Conservation (phyloP, 1,140 invertebrate species). For the Stenopsyche tienmushanensis region DNA sequence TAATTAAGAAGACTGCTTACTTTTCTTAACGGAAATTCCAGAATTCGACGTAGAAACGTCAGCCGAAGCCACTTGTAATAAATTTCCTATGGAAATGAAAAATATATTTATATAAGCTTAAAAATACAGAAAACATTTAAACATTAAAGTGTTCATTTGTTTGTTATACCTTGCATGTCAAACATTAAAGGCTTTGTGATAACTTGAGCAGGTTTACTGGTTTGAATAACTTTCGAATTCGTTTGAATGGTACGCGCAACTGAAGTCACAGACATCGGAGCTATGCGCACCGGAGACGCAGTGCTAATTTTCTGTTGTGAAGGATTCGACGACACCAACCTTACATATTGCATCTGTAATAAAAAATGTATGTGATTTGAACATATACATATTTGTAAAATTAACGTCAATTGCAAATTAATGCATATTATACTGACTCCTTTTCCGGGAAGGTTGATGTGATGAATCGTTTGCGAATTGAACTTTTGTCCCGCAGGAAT, state of each 20-base stretch:
- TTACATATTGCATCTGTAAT: conserved; percentile 68
- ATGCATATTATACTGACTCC: conserved; percentile 53
- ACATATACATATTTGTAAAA: conserved; percentile 15
- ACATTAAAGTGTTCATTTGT: too few species aligned
- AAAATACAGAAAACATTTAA: too few species aligned
- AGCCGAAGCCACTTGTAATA: too few species aligned
- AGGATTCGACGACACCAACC: conserved; percentile 56
- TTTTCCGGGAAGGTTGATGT: conserved; percentile 70
- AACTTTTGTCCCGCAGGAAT: conserved; percentile 58
- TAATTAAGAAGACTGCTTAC: conserved; percentile 10
- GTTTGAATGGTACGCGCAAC: conserved; percentile 18
- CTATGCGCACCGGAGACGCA: conserved; percentile 18
- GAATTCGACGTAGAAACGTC: conserved; percentile 20
- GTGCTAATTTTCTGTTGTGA: conserved; percentile 27
- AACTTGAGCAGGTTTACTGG: neutral
- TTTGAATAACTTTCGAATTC: neutral
- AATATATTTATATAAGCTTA: too few species aligned
- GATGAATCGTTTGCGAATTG: conserved; percentile 59
- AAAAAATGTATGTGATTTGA: conserved; percentile 25
- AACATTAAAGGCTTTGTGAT: conserved; percentile 4
- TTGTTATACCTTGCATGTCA: conserved; percentile 16
- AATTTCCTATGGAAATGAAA: too few species aligned
- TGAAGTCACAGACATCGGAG: conserved; percentile 40
- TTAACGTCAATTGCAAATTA: conserved; percentile 31
- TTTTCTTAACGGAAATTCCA: conserved; percentile 19